These are phyloP conservation scores for Phycodurus eques DNA, from an alignment of 2,113 vertebrate species.

Conservation along the genomic window DNA sequence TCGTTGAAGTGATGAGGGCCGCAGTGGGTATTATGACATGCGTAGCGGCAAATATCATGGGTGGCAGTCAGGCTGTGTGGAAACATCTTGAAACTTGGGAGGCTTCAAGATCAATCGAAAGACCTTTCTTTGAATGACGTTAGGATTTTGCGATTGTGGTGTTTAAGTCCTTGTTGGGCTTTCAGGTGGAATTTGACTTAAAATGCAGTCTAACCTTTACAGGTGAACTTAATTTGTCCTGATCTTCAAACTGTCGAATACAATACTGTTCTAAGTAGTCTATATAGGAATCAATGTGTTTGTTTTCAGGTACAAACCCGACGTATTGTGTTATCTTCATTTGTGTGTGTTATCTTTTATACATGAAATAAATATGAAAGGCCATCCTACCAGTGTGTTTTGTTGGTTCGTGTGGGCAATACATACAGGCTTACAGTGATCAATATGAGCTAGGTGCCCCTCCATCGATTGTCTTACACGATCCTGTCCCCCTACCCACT, in stretches of 20 bases:
- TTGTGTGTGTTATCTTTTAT: no score
- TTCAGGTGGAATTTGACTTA: neutral
- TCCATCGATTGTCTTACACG: slow-evolving; percentile 32
- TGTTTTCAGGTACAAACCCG: neutral
- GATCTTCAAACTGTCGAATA: neutral
- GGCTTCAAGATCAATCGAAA: neutral
- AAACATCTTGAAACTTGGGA: slow-evolving; percentile 4
- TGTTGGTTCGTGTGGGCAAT: no score
- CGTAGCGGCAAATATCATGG: slow-evolving; percentile 15
- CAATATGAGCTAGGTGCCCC: slow-evolving; percentile 10
- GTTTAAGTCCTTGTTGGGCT: neutral
- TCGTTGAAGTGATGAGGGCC: neutral
- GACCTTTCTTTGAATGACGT: neutral
- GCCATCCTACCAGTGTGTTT: neutral
- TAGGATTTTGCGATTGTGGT: neutral
- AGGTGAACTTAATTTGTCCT: neutral
- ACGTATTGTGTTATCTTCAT: neutral
- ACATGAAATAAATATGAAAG: no score
- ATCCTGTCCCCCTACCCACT: slow-evolving; percentile 27
- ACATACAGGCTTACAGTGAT: slow-evolving; percentile 6
- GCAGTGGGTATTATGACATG: slow-evolving; percentile 35
- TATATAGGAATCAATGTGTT: neutral
- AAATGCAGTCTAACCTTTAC: no score
- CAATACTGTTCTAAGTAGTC: neutral
- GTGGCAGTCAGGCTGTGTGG: slow-evolving; percentile 1